These are phyloP conservation scores for Chaetura pelagica DNA, from an alignment of 2,113 vertebrate genomes.

Conservation along the genomic window DNA sequence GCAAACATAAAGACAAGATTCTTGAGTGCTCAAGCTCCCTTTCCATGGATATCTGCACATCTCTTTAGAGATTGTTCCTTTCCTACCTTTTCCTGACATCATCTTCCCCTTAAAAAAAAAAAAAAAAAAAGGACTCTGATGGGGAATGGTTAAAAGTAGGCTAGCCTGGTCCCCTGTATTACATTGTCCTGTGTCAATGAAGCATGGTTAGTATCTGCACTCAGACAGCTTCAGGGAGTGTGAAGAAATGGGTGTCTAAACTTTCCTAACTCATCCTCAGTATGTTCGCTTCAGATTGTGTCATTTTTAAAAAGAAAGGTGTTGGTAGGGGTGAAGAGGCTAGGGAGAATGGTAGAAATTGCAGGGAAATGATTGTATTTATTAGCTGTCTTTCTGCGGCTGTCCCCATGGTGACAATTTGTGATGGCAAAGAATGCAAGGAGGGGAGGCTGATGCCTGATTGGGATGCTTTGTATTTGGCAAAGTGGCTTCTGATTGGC, in stretches of 20 bases:
- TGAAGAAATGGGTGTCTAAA: slow-evolving; percentile 57
- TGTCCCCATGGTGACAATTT: slow-evolving; percentile 98
- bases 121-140: slow-evolving; percentile 61
- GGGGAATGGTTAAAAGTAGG: slow-evolving; percentile 78
- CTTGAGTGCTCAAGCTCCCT: slow-evolving; percentile 96
- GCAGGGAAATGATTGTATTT: slow-evolving; percentile 82
- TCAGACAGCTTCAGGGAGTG: slow-evolving; percentile 63
- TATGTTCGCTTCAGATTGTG: slow-evolving; percentile 35
- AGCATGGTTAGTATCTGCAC: slow-evolving; percentile 74
- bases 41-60: slow-evolving; percentile 98
- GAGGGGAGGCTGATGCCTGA: slow-evolving; percentile 92
- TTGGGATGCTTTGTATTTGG: slow-evolving; percentile 93
- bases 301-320: not conserved
- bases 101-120: slow-evolving; percentile 63
- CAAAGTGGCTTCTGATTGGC: slow-evolving; percentile 99
- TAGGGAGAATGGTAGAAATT: slow-evolving; percentile 70
- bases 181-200: slow-evolving; percentile 80
- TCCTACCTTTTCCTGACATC: slow-evolving; percentile 88
- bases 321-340: not conserved
- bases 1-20: slow-evolving; percentile 99
- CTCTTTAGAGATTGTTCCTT: slow-evolving; percentile 84
- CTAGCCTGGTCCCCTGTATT: slow-evolving; percentile 68
- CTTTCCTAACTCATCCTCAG: slow-evolving; percentile 66
- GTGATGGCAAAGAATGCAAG: slow-evolving; percentile 96
- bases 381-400: slow-evolving; percentile 86